Conservation (phyloP, 2,113 vertebrate genomes). For the Pterocles burchelli region DNA sequence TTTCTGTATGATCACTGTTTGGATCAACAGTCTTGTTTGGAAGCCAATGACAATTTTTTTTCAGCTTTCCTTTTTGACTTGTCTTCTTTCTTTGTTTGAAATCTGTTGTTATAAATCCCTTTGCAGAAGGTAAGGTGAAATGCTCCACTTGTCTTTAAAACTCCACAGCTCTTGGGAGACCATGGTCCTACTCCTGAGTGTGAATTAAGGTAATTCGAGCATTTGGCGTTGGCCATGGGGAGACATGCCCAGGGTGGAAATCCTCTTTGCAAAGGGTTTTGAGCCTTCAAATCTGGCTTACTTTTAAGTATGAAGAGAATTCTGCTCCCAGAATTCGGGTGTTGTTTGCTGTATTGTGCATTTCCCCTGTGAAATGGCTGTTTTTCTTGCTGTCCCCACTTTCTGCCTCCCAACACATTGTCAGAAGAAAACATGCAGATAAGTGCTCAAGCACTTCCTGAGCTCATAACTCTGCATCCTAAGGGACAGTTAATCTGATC, state of each 20-base stretch:
- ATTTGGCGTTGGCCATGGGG: rapidly evolving
- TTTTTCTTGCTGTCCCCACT: neutral
- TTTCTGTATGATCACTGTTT: neutral
- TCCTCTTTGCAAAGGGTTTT: neutral
- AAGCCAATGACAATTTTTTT: rapidly evolving
- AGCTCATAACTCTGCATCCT: neutral
- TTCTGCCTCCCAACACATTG: neutral
- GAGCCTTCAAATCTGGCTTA: neutral
- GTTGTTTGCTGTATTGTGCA: neutral
- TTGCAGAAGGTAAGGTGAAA: neutral
- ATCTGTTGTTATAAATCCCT: neutral
- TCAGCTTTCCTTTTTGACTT: neutral
- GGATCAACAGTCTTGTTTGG: neutral
- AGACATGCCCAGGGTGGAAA: neutral
- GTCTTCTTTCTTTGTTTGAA: neutral
- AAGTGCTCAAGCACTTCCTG: slow-evolving; percentile 47
- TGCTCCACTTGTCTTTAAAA: neutral
- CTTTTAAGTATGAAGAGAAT: neutral
- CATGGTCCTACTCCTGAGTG: neutral
- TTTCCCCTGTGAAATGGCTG: neutral
- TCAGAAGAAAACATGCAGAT: neutral
- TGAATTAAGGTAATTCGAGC: neutral
- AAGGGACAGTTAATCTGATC: neutral
- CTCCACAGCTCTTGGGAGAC: rapidly evolving
- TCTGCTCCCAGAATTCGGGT: rapidly evolving